These are phyloP conservation scores for Urocyon cinereoargenteus DNA, from an alignment of 2,797 vertebrate species.

Conservation along the genomic window DNA sequence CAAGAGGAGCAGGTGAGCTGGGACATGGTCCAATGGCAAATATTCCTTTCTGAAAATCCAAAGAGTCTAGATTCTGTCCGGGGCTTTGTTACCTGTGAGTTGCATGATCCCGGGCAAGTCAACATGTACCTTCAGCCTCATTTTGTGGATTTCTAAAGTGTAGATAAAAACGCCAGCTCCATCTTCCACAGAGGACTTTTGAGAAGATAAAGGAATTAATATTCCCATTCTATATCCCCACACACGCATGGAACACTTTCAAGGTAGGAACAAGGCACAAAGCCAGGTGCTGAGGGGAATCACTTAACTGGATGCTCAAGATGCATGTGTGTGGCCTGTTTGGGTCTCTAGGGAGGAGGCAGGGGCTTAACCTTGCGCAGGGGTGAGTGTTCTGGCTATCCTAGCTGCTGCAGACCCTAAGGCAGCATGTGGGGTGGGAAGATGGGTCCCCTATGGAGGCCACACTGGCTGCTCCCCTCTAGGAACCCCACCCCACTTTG, in stretches of 20 bases:
- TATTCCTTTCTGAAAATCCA: neutral
- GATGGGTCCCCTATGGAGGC: rapidly evolving
- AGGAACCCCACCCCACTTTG: neutral
- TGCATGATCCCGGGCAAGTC: neutral
- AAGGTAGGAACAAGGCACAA: neutral
- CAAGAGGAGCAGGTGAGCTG: neutral
- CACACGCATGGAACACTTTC: neutral
- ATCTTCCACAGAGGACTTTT: slow-evolving; percentile 21
- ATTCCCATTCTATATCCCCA: neutral
- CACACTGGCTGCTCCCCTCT: neutral
- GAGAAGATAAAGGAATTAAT: neutral
- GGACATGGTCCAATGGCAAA: neutral
- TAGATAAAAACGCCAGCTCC: neutral
- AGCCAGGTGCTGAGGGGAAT: neutral
- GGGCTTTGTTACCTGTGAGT: neutral
- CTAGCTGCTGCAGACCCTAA: neutral
- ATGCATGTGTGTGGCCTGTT: neutral
- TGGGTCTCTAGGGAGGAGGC: neutral
- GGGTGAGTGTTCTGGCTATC: neutral
- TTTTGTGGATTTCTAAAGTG: neutral
- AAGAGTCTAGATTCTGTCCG: neutral
- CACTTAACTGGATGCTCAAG: neutral
- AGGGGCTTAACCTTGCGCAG: neutral
- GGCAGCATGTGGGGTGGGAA: neutral
- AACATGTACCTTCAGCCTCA: neutral